Evolutionary conservation across 2,888 invertebrate species (phyloP).

Genomic region (Limnephilus marmoratus): DNA sequence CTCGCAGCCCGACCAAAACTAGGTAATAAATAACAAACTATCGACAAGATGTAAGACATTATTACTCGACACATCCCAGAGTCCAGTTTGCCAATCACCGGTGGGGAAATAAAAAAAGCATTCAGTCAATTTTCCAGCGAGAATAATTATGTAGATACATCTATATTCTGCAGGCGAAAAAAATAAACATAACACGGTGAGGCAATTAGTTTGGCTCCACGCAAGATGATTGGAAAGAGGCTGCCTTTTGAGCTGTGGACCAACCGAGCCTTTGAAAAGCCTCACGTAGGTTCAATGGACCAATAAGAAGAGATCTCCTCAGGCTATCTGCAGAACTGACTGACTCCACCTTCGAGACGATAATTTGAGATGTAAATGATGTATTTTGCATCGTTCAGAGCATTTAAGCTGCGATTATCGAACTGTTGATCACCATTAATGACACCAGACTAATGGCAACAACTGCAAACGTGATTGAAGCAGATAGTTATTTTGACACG

Average conservation of each 20-base stretch:
- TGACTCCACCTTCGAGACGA: conserved; percentile 33
- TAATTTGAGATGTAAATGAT: conserved; percentile 31
- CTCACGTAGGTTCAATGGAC: conserved; percentile 48
- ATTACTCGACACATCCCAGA: conserved; percentile 7
- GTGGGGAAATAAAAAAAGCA: conserved; percentile 22
- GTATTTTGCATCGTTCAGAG: conserved; percentile 31
- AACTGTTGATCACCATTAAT: conserved; percentile 14
- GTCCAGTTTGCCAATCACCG: conserved; percentile 41
- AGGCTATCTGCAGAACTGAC: conserved; percentile 51
- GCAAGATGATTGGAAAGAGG: conserved; percentile 51
- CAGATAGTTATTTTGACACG: conserved; percentile 12
- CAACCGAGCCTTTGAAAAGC: conserved; percentile 56
- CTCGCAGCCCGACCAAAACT: background rate
- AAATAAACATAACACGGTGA: conserved; percentile 49
- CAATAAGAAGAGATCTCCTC: conserved; percentile 52
- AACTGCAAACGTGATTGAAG: background rate
- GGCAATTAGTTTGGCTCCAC: conserved; percentile 56
- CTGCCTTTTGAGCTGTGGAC: conserved; percentile 46
- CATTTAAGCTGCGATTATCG: conserved; percentile 4
- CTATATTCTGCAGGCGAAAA: conserved; percentile 47
- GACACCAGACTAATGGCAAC: background rate
- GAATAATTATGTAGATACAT: conserved; percentile 41
- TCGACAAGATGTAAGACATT: conserved; percentile 5
- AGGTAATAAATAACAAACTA: background rate
- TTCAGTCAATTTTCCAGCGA: conserved; percentile 24